Evolutionary conservation across 1,140 invertebrate genomes (phyloP).

Genomic region (Solenopsis invicta): DNA sequence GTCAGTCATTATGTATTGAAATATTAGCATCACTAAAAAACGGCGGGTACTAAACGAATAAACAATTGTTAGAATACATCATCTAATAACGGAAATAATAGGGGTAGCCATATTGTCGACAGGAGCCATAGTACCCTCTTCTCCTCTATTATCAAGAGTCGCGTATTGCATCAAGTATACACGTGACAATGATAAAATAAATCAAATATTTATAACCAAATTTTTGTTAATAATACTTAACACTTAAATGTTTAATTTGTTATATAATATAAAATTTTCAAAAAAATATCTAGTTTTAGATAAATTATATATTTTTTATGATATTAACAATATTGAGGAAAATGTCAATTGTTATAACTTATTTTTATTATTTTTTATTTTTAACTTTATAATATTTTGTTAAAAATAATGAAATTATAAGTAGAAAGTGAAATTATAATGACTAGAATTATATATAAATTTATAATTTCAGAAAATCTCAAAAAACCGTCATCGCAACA

Average conservation of each 20-base stretch:
- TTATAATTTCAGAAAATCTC: slow-evolving; percentile 66
- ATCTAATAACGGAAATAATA: no score
- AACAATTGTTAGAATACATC: no score
- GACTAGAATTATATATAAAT: neutral
- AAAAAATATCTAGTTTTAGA: neutral
- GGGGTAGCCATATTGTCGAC: no score
- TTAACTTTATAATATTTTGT: slow-evolving; percentile 9
- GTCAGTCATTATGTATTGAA: no score
- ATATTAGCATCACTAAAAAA: no score
- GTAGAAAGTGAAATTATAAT: neutral
- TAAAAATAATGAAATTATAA: neutral
- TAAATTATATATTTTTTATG: neutral
- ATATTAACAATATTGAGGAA: neutral
- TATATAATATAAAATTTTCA: neutral
- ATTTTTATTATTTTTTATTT: neutral
- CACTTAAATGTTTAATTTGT: neutral
- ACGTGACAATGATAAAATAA: neutral
- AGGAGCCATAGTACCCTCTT: no score
- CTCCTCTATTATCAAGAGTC: neutral
- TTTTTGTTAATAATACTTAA: slow-evolving; percentile 8
- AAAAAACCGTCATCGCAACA: slow-evolving; percentile 31
- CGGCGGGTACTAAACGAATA: no score
- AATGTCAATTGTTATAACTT: slow-evolving; percentile 1
- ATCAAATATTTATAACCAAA: neutral
- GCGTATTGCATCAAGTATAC: neutral